Percentiles rank a stretch among this genome's conserved stretches.
Evolutionary conservation across 2,888 invertebrate genomes (phyloP).

Genomic region (Platerodrilus igneus): DNA sequence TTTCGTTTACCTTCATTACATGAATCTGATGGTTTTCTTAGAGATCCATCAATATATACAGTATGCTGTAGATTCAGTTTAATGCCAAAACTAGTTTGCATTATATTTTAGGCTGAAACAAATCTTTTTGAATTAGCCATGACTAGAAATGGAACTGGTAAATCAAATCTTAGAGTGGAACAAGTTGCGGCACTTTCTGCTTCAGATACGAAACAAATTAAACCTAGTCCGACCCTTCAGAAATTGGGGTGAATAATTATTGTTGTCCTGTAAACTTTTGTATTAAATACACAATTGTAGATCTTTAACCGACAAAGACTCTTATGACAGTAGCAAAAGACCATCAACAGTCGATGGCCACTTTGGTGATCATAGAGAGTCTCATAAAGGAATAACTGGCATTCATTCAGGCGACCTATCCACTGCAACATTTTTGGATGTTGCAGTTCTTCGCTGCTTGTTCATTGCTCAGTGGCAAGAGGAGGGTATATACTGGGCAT

Average conservation of each 20-base stretch:
- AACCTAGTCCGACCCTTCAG: slow-evolving; percentile 54
- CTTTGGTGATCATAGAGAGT: slow-evolving; percentile 31
- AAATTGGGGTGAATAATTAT: slow-evolving; percentile 54
- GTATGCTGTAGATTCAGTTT: slow-evolving; percentile 48
- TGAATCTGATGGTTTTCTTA: slow-evolving; percentile 65
- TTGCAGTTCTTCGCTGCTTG: slow-evolving; percentile 91
- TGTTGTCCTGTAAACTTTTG: too few relatives aligned
- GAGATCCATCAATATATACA: slow-evolving; percentile 76
- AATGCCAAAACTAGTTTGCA: slow-evolving; percentile 1
- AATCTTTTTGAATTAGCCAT: slow-evolving; percentile 67
- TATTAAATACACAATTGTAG: slow-evolving; percentile 33
- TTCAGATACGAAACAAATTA: slow-evolving; percentile 43
- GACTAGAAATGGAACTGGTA: slow-evolving; percentile 49
- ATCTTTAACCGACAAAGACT: slow-evolving; percentile 71
- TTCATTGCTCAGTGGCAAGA: slow-evolving; percentile 98
- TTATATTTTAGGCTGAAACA: slow-evolving; percentile 61
- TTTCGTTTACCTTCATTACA: slow-evolving; percentile 75
- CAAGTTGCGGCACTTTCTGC: slow-evolving; percentile 48
- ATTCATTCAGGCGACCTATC: slow-evolving; percentile 55
- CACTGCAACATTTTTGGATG: slow-evolving; percentile 93
- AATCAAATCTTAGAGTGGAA: slow-evolving; percentile 50
- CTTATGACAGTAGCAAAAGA: slow-evolving; percentile 57
- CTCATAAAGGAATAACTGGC: slow-evolving; percentile 31
- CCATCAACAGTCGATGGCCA: slow-evolving; percentile 38
- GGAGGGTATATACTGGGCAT: slow-evolving; percentile 96